A percentile compares a stretch with the other conserved stretches of the same genome.
phyloP scores from a whole-genome alignment of 37 sponge, comb jelly and placozoan genomes.

The Halichondria panicea region DNA sequence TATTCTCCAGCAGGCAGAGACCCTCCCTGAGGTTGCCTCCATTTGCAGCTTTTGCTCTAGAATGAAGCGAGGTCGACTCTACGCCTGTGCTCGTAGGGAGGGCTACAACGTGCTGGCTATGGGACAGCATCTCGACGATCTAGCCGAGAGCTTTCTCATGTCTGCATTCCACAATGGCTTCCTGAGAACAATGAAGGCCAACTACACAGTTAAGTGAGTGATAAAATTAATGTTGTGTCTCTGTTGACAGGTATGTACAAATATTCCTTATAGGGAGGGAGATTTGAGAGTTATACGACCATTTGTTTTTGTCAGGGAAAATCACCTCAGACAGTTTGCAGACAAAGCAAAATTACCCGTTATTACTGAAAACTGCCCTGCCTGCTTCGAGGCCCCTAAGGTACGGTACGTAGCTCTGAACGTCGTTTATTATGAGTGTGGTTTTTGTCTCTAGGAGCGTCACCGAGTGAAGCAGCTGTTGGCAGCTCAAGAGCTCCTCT shows the following conservation, averaged over 20 bases:
- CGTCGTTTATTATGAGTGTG: neutral
- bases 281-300: conserved; percentile 93
- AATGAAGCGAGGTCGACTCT: conserved; percentile 91
- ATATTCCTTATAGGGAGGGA: conserved; percentile 57
- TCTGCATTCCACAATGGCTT: conserved; percentile 90
- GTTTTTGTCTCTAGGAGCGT: conserved; percentile 85
- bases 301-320: conserved; percentile 87
- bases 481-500: conserved; percentile 86
- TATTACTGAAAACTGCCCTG: conserved; percentile 95
- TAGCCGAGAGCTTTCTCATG: conserved; percentile 96
- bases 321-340: conserved; percentile 81
- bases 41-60: conserved; percentile 93
- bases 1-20: conserved; percentile 78
- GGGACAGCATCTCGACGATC: conserved; percentile 94
- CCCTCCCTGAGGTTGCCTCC: conserved; percentile 65
- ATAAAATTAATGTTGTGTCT: neutral
- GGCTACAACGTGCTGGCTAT: conserved; percentile 92
- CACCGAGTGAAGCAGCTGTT: conserved; percentile 89
- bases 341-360: conserved; percentile 74
- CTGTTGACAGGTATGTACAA: neutral
- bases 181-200: conserved; percentile 94
- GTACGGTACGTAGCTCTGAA: conserved; percentile 26
- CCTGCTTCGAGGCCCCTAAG: conserved; percentile 94
- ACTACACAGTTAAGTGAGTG: conserved; percentile 80
- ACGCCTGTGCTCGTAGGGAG: conserved; percentile 78